phyloP scores from a whole-genome alignment of 1,140 invertebrate genomes.

The Dreissena polymorpha region DNA sequence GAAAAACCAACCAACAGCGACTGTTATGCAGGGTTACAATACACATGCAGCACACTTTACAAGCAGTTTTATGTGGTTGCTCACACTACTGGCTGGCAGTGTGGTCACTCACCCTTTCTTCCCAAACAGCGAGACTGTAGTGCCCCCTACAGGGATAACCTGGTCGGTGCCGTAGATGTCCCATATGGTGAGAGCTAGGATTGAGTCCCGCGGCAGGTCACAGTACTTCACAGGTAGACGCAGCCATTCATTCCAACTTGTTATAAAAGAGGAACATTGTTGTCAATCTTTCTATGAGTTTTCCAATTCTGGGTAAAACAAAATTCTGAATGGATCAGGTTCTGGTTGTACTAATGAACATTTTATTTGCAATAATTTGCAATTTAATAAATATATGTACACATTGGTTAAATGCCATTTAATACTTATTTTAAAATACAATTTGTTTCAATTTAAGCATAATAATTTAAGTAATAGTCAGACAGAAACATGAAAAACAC shows the following conservation, averaged over 20 bases:
- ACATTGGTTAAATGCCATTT: not conserved
- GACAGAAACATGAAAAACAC: no score
- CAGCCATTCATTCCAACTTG: slow-evolving; percentile 99
- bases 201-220: slow-evolving; percentile 93
- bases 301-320: not conserved
- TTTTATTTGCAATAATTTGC: no score
- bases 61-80: no score
- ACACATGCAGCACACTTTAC: no score
- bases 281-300: not conserved
- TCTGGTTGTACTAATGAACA: no score
- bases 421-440: no score
- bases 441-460: no score
- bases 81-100: no score
- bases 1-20: no score
- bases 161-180: slow-evolving; percentile 94
- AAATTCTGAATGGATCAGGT: not conserved
- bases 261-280: slow-evolving; percentile 50
- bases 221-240: slow-evolving; percentile 94
- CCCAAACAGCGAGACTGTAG: slow-evolving; percentile 94
- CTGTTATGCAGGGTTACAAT: no score
- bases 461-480: no score
- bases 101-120: slow-evolving; percentile 84
- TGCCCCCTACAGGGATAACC: slow-evolving; percentile 92
- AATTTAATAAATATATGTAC: slow-evolving; percentile 4
- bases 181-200: slow-evolving; percentile 95